These are phyloP conservation scores for Himantopus leucocephalus DNA, from an alignment of 2,113 vertebrate genomes.

Conservation along the genomic window DNA sequence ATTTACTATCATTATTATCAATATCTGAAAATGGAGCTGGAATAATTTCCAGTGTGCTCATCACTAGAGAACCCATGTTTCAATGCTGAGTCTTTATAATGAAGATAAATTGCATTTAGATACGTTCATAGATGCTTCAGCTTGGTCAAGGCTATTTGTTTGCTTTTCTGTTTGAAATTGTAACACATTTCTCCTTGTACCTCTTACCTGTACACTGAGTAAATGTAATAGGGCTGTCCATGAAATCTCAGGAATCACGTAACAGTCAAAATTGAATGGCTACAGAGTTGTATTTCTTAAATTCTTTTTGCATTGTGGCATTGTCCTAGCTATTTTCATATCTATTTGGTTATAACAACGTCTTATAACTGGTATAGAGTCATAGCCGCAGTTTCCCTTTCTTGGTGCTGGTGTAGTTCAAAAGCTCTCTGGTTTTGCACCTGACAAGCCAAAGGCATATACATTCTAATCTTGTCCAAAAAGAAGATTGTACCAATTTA, in stretches of 20 bases:
- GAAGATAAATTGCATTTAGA: background rate
- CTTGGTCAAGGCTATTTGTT: background rate
- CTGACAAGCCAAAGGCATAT: background rate
- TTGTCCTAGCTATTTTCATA: background rate
- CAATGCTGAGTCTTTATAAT: background rate
- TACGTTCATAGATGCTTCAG: background rate
- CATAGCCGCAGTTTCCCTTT: background rate
- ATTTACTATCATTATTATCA: background rate
- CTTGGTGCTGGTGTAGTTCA: background rate
- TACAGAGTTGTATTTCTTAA: background rate
- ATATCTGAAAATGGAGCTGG: background rate
- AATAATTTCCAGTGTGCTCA: background rate
- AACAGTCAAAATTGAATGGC: background rate
- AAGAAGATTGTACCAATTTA: slow-evolving; percentile 30
- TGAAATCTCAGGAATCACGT: background rate
- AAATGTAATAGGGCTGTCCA: background rate
- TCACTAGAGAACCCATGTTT: background rate
- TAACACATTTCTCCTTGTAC: background rate
- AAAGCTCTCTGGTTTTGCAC: background rate
- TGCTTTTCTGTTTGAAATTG: background rate
- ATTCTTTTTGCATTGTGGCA: background rate
- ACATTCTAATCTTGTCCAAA: background rate
- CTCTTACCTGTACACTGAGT: background rate
- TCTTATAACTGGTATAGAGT: background rate
- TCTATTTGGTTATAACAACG: background rate